Evolutionary conservation across 2,113 vertebrate species (phyloP).

Genomic region (Daphoenositta chrysoptera): DNA sequence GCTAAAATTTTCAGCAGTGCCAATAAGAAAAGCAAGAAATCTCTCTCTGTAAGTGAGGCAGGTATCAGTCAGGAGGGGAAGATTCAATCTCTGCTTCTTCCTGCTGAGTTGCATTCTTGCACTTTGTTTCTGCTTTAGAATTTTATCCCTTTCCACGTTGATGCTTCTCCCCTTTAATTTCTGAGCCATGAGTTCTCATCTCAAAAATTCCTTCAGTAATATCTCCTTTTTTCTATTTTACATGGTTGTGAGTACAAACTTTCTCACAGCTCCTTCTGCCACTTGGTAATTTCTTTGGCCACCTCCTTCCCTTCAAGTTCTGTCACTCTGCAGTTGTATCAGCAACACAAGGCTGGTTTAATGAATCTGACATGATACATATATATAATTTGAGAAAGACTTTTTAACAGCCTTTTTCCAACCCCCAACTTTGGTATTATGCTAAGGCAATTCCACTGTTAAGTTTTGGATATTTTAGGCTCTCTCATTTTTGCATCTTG

Average conservation of each 20-base stretch:
- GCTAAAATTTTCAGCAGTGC: background rate
- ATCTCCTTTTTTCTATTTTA: background rate
- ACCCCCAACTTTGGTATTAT: background rate
- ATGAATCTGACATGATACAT: background rate
- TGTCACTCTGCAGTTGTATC: background rate
- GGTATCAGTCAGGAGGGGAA: background rate
- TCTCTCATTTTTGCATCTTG: background rate
- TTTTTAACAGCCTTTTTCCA: background rate
- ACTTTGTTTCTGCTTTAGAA: background rate
- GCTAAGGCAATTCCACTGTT: background rate
- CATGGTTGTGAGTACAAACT: background rate
- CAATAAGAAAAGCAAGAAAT: background rate
- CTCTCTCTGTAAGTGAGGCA: background rate
- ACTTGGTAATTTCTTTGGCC: background rate
- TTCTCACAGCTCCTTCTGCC: background rate
- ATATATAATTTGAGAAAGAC: background rate
- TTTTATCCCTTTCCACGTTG: background rate
- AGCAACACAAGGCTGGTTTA: background rate
- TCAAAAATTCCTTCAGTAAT: background rate
- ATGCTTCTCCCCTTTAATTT: background rate
- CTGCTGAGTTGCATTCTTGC: background rate
- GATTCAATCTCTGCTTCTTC: background rate
- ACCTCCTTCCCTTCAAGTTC: background rate
- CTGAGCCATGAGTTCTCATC: background rate
- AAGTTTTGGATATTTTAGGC: background rate